Conservation (phyloP, 2,888 invertebrate genomes). For the Syrista parreyssii region DNA sequence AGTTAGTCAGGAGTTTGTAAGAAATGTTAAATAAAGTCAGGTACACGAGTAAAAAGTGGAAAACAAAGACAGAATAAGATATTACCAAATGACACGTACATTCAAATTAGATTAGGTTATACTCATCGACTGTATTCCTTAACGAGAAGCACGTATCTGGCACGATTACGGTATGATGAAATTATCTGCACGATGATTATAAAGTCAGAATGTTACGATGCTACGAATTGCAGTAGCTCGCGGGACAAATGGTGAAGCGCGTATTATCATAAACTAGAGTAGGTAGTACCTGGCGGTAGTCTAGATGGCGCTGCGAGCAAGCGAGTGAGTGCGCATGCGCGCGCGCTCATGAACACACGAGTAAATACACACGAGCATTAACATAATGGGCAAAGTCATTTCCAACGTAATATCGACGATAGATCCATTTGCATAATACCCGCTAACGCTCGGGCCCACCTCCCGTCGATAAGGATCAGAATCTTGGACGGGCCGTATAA, state of each 20-base stretch:
- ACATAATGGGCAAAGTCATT: slow-evolving; percentile 10
- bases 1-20: not conserved
- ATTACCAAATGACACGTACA: not conserved
- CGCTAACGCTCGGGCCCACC: slow-evolving; percentile 2
- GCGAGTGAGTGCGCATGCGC: not conserved
- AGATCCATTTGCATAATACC: slow-evolving; percentile 10
- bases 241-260: not conserved
- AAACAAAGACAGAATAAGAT: not conserved
- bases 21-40: not conserved
- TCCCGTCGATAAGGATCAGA: slow-evolving; percentile 2
- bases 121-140: not conserved
- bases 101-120: not conserved
- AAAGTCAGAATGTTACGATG: not conserved
- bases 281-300: not conserved
- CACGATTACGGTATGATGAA: not conserved
- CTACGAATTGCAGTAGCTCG: not conserved
- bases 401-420: slow-evolving; percentile 7
- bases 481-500: not conserved
- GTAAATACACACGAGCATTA: not conserved
- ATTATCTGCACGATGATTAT: not conserved
- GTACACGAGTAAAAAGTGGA: not conserved
- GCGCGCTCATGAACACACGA: not conserved
- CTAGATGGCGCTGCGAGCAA: not conserved
- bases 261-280: not conserved
- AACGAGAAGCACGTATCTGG: not conserved